Evolutionary conservation across 2,888 invertebrate genomes (phyloP).

Genomic region (Heliconius sara): DNA sequence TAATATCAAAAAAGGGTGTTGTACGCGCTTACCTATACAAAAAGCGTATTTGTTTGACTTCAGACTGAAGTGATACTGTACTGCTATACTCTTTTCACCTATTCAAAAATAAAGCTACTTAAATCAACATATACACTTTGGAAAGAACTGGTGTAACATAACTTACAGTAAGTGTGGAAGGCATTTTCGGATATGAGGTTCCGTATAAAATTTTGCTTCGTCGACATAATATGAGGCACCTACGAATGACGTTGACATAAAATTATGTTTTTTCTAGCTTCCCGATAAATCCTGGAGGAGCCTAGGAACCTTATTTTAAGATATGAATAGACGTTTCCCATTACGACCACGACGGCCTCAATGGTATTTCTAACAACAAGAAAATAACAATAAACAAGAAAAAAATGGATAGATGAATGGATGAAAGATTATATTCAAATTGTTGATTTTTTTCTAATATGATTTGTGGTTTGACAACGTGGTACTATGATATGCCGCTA

Average conservation of each 20-base stretch:
- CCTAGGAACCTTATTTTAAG: neutral
- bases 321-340: neutral
- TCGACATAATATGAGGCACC: neutral
- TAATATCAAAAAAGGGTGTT: neutral
- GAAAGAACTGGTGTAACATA: conserved; percentile 4
- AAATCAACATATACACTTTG: conserved; percentile 15
- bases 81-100: conserved; percentile 1
- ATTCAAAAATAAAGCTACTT: conserved; percentile 12
- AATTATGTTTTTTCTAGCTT: neutral
- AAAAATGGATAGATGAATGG: too few species aligned
- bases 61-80: neutral
- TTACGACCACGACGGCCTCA: neutral
- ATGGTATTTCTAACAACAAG: too few species aligned
- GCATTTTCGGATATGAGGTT: neutral
- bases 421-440: too few species aligned
- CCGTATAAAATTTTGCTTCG: neutral
- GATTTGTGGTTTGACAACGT: too few species aligned
- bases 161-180: neutral
- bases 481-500: too few species aligned
- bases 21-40: neutral
- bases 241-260: neutral
- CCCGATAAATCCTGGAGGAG: neutral
- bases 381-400: too few species aligned
- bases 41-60: neutral
- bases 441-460: too few species aligned